phyloP scores from a whole-genome alignment of 2,888 invertebrate genomes.

The Leptothorax acervorum region DNA sequence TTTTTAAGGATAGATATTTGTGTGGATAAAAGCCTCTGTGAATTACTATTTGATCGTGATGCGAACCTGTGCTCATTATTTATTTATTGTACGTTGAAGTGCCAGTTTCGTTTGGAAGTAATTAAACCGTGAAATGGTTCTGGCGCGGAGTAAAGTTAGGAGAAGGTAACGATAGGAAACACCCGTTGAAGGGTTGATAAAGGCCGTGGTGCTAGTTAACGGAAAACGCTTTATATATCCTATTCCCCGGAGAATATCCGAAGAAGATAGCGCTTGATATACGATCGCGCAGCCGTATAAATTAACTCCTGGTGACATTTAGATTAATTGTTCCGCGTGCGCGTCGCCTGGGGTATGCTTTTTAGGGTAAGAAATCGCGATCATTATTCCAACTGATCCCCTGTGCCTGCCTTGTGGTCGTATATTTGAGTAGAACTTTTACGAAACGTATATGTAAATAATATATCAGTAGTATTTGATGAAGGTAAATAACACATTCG shows the following conservation, averaged over 20 bases:
- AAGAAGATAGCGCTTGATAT: constrained; percentile 84
- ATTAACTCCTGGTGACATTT: constrained; percentile 83
- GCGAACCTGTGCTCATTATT: constrained; percentile 20
- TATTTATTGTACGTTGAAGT: constrained; percentile 26
- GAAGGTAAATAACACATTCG: neutral
- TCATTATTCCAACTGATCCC: constrained; percentile 73
- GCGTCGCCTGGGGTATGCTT: constrained; percentile 60
- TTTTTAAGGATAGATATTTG: neutral
- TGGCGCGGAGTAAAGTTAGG: constrained; percentile 56
- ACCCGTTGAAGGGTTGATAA: constrained; percentile 82
- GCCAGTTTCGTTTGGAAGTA: constrained; percentile 65
- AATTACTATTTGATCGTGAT: constrained; percentile 10
- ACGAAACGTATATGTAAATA: constrained; percentile 17
- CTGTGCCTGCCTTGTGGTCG: constrained; percentile 38
- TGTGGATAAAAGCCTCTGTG: neutral
- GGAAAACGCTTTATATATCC: constrained; percentile 77
- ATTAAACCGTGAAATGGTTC: constrained; percentile 72
- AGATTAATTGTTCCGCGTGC: constrained; percentile 82
- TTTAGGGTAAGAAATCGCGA: constrained; percentile 70
- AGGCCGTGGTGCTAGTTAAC: constrained; percentile 75
- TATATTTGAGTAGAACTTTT: constrained; percentile 62
- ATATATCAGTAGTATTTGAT: neutral
- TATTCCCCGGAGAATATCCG: constrained; percentile 74
- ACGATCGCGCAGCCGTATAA: constrained; percentile 82
- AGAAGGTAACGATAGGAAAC: constrained; percentile 76